phyloP scores from a whole-genome alignment of 2,113 vertebrate species.

The Ivindomyrus marchei region DNA sequence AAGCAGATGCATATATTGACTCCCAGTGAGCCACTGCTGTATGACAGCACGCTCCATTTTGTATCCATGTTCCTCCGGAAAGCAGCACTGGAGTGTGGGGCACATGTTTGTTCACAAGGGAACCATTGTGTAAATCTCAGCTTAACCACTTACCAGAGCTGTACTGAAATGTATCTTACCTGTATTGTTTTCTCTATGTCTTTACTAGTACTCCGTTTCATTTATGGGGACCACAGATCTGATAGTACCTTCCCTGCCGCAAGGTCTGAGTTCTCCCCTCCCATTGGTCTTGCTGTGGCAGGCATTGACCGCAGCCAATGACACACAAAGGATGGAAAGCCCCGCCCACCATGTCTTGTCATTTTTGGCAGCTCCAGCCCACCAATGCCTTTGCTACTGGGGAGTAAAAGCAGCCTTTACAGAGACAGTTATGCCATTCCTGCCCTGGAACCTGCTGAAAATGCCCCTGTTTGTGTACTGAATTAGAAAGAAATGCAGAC shows the following conservation, averaged over 20 bases:
- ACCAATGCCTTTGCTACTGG: constrained; percentile 21
- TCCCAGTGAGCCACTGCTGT: not conserved
- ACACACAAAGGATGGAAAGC: constrained; percentile 19
- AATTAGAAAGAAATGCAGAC: not conserved
- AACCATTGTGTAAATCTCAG: not conserved
- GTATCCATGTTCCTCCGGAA: not conserved
- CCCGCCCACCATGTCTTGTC: constrained; percentile 3
- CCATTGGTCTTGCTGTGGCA: not conserved
- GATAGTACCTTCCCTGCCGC: not conserved
- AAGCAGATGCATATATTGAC: not conserved
- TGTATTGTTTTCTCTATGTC: not conserved
- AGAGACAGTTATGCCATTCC: constrained; percentile 26
- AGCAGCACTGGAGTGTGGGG: not conserved
- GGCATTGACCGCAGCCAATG: not conserved
- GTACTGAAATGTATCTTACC: not conserved
- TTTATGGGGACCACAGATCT: not conserved
- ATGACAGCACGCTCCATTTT: not conserved
- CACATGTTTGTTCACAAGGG: not conserved
- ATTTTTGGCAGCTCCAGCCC: constrained; percentile 17
- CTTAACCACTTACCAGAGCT: not conserved
- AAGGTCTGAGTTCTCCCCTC: constrained; percentile 26
- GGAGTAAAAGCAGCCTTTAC: constrained; percentile 27
- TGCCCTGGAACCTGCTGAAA: not conserved
- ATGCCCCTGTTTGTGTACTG: not conserved
- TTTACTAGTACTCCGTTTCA: not conserved